Evolutionary conservation across 2,113 vertebrate species (phyloP).

Genomic region (Zootoca vivipara): DNA sequence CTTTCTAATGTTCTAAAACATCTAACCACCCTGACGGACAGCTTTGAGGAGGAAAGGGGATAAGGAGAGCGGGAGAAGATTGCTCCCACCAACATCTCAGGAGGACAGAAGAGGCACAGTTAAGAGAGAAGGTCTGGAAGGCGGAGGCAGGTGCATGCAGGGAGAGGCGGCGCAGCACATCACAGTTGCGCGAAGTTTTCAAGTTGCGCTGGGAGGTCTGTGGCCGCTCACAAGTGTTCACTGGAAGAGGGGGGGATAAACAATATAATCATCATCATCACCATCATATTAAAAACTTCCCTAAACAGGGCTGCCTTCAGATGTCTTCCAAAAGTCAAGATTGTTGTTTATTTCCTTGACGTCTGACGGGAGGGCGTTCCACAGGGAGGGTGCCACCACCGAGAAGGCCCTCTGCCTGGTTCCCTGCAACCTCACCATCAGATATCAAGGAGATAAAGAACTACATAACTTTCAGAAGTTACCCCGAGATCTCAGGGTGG

Average conservation of each 20-base stretch:
- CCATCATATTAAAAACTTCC: too few relatives aligned
- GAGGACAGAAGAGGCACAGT: background rate
- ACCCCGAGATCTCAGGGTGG: too few relatives aligned
- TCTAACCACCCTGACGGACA: background rate
- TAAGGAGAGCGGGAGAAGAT: background rate
- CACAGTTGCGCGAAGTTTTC: background rate
- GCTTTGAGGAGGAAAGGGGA: background rate
- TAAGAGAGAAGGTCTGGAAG: background rate
- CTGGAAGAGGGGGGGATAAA: conserved; percentile 15
- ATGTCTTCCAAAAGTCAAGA: too few relatives aligned
- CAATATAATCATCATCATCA: too few relatives aligned
- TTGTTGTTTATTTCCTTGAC: too few relatives aligned
- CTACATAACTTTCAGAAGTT: too few relatives aligned
- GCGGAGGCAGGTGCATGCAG: conserved; percentile 35
- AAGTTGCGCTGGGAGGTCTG: background rate
- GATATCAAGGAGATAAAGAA: too few relatives aligned
- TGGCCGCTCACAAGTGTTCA: conserved; percentile 62
- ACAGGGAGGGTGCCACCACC: too few relatives aligned
- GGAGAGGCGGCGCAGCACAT: background rate
- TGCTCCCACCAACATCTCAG: background rate
- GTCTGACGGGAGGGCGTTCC: too few relatives aligned
- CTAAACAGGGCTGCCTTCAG: too few relatives aligned
- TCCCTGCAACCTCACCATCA: too few relatives aligned
- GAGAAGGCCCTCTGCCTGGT: too few relatives aligned
- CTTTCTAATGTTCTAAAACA: background rate